Evolutionary conservation across 1,140 invertebrate species (phyloP).

Genomic region (Argopecten irradians): DNA sequence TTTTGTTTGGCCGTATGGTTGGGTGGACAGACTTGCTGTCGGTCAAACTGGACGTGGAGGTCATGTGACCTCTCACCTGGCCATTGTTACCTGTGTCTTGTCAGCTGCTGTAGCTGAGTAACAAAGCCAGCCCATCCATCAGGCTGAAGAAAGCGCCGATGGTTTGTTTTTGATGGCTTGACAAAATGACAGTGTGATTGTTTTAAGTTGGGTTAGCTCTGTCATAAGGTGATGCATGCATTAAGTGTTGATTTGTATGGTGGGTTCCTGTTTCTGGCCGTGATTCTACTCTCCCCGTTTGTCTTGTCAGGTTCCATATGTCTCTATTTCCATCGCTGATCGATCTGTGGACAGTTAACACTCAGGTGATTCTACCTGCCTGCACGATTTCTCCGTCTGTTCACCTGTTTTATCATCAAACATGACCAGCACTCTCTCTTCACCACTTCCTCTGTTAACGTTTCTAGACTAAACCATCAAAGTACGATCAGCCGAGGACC

Average conservation of each 20-base stretch:
- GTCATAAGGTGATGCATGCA: conserved; percentile 7
- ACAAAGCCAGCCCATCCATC: not conserved
- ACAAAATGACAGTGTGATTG: conserved; percentile 1
- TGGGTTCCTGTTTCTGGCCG: not conserved
- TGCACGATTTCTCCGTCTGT: conserved; percentile 15
- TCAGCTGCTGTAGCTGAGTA: not conserved
- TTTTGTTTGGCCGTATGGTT: conserved; percentile 16
- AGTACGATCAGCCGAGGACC: not conserved
- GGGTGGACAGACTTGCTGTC: not conserved
- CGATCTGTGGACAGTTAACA: not conserved
- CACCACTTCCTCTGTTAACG: not conserved
- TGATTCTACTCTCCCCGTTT: conserved; percentile 20
- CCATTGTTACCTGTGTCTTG: conserved; percentile 1
- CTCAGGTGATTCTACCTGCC: not conserved
- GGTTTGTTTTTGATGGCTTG: not conserved
- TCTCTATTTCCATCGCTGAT: conserved; percentile 31
- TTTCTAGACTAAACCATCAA: not conserved
- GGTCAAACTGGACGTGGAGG: not conserved
- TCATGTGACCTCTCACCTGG: conserved; percentile 13
- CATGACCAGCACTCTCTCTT: not conserved
- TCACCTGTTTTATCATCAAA: not conserved
- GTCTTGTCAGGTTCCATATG: conserved; percentile 53
- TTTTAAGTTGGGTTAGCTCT: not conserved
- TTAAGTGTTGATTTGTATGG: not conserved
- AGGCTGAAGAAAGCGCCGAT: not conserved